Conservation (phyloP, 2,113 vertebrate genomes). For the Notechis scutatus region DNA sequence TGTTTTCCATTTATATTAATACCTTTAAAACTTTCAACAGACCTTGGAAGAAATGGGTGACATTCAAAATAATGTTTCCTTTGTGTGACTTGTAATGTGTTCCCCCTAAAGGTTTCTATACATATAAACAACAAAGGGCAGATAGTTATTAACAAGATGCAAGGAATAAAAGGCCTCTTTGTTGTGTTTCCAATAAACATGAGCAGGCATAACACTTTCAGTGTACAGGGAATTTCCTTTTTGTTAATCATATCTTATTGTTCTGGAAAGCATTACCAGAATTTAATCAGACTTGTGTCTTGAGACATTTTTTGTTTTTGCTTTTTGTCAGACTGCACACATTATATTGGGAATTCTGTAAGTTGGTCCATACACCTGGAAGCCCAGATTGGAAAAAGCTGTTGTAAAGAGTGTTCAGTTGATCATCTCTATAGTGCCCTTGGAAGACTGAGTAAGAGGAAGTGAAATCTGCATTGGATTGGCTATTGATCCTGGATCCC, state of each 20-base stretch:
- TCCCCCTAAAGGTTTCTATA: constrained; percentile 65
- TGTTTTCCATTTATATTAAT: constrained; percentile 74
- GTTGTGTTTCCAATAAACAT: constrained; percentile 32
- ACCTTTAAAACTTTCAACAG: constrained; percentile 69
- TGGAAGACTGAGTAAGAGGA: not conserved
- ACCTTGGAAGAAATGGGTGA: constrained; percentile 68
- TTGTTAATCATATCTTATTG: constrained; percentile 33
- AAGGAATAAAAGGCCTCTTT: constrained; percentile 51
- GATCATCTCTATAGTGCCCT: not conserved
- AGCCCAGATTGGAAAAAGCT: not conserved
- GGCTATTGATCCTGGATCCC: not conserved
- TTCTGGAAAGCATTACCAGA: constrained; percentile 10
- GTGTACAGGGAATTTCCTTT: constrained; percentile 24
- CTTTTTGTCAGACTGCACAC: not conserved
- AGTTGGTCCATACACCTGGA: not conserved
- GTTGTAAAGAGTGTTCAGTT: not conserved
- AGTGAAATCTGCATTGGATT: not conserved
- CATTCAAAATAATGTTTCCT: constrained; percentile 72
- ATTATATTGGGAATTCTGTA: not conserved
- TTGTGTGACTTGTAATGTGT: constrained; percentile 64
- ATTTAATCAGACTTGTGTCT: constrained; percentile 1
- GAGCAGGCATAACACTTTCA: constrained; percentile 49
- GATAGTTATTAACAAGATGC: constrained; percentile 64
- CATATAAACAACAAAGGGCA: constrained; percentile 65
- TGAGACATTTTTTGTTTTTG: not conserved